Base-by-base conservation (phyloP, 2,113 vertebrate genomes). In the Sander vitreus region DNA sequence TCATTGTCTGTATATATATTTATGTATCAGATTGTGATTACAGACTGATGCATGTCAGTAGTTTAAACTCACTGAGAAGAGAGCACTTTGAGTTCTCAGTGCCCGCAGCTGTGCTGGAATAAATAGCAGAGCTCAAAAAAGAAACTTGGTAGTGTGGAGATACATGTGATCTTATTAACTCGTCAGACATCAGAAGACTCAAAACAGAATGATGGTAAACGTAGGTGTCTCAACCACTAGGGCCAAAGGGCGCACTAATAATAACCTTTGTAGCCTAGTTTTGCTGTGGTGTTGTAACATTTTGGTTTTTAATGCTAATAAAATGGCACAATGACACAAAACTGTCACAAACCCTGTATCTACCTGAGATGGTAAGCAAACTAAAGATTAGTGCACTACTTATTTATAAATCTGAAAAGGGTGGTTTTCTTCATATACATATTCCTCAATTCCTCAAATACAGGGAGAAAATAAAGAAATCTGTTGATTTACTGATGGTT, bases 401-500 rank as follows among this genome's bases (percentile, higher is more conserved):
- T 43, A 43, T 43, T 43, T 43, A 43, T 43, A 10, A 43, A 43
- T 11, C 39, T 43, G 39, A 43, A 43, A 43, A 43, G 39, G 10
- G 39, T 43, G 10, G 10, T 51, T 14, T 3, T 69, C 19, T 11
- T 39, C 25, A 14, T 25, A 53, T 33, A 8, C 6, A 58, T 6
- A 4, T 43, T 30, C 3, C 13, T 63, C 33, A 55, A 19, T 60
- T 30, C 39, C 39, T 43, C 39, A 43, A 11, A 14, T 5, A 33
- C 12, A 58, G 57, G 25, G 57, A 59, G 27, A 60, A 60, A 8
- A 67, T 76, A 53, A n/a, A 43, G 15, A 11, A 3, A 18, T 18
- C 15, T 64, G 62, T 16, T 8, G 63, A 45, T 73, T 73, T 79
- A 77, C 65, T 64, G 58, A 50, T 68, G 23, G 43, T 81, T 55